Percentiles rank a stretch among this genome's conserved stretches.
Conservation (phyloP, 1,140 invertebrate species). For the Lepidurus arcticus region DNA sequence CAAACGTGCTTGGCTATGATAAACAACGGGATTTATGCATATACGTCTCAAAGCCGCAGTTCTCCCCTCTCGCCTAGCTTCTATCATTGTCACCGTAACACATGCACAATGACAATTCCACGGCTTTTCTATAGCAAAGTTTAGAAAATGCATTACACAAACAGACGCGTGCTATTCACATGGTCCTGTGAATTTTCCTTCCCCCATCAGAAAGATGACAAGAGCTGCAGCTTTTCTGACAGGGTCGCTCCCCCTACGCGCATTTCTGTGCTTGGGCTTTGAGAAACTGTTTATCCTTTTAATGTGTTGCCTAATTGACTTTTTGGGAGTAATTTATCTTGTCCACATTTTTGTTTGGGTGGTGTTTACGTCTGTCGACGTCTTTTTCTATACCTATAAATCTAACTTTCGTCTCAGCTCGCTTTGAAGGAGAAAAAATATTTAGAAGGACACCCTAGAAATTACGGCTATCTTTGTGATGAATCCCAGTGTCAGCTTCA, state of each 20-base stretch:
- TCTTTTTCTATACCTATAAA: background rate
- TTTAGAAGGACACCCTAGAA: no score
- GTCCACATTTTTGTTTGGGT: background rate
- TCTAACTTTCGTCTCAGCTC: background rate
- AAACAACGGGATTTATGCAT: conserved; percentile 4
- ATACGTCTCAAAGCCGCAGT: background rate
- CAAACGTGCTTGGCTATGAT: conserved; percentile 8
- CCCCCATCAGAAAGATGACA: background rate
- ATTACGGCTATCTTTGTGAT: no score
- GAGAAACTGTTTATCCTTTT: background rate
- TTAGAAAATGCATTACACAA: no score
- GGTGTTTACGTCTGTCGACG: background rate
- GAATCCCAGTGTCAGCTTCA: no score
- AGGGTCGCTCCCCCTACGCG: background rate
- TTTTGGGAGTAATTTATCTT: background rate
- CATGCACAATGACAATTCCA: no score
- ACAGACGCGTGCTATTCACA: no score
- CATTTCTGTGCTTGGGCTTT: background rate
- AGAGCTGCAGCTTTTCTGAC: background rate
- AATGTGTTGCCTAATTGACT: background rate
- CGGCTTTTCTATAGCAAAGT: no score
- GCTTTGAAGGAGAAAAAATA: background rate
- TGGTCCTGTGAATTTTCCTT: no score
- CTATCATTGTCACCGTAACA: background rate
- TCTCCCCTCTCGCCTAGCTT: background rate